A percentile compares a stretch with the other conserved stretches of the same genome.
Conservation (phyloP, 2,888 invertebrate genomes). For the Coecobrya sp. region DNA sequence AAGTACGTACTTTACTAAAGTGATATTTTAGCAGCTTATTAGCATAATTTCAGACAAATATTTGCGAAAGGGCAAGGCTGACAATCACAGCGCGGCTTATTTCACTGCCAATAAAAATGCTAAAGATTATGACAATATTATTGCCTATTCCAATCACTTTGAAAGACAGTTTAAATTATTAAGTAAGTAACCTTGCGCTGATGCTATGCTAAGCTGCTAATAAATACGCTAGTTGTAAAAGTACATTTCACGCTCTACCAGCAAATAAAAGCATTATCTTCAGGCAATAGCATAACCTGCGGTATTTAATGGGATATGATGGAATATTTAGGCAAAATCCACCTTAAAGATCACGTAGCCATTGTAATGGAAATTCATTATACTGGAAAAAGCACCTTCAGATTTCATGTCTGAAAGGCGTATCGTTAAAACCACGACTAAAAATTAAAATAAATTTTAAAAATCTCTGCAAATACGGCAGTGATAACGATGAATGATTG, state of each 20-base stretch:
- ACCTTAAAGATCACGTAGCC: neutral
- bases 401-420: conserved; percentile 48
- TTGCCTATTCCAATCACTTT: conserved; percentile 40
- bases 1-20: conserved; percentile 39
- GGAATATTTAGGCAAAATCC: conserved; percentile 32
- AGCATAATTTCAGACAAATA: conserved; percentile 72
- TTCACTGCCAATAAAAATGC: conserved; percentile 62
- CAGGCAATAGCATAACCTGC: neutral
- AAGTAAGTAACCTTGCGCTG: conserved; percentile 30
- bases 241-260: neutral
- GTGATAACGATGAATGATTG: neutral
- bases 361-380: conserved; percentile 67
- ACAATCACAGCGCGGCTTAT: conserved; percentile 46
- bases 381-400: neutral
- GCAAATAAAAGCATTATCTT: neutral
- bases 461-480: neutral
- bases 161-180: conserved; percentile 41
- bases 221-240: neutral
- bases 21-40: conserved; percentile 72
- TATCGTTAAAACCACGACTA: conserved; percentile 35
- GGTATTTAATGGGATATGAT: conserved; percentile 5
- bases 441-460: conserved; percentile 56
- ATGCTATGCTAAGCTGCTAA: neutral
- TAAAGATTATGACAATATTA: conserved; percentile 56
- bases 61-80: conserved; percentile 74